A percentile compares a stretch with the other conserved stretches of the same genome.
Conservation (phyloP, 30 jellyfish, hydroid and myxozoan genomes). For the Clytia hemisphaerica region DNA sequence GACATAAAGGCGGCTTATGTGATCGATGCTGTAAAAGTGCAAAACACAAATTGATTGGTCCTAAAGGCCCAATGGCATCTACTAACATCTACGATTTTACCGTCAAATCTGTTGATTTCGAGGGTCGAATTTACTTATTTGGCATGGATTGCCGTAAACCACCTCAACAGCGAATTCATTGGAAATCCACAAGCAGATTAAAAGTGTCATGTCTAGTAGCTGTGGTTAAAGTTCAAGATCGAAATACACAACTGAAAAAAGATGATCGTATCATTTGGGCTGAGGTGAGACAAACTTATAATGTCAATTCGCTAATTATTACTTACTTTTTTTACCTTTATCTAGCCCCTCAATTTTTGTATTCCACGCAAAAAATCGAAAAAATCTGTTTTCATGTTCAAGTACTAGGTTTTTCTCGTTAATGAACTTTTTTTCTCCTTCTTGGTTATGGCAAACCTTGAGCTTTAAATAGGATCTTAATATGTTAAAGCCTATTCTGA, state of each 20-base stretch:
- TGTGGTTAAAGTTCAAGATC: background rate
- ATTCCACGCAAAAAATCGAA: too few relatives aligned
- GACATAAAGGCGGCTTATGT: slow-evolving; percentile 7
- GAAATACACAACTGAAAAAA: background rate
- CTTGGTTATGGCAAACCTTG: too few relatives aligned
- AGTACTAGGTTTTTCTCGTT: too few relatives aligned
- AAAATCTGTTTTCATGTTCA: too few relatives aligned
- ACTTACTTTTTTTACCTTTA: too few relatives aligned
- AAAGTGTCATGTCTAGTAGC: background rate
- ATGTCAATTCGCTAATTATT: too few relatives aligned
- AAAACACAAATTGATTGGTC: background rate
- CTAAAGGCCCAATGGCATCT: slow-evolving; percentile 11
- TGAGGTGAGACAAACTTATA: too few relatives aligned
- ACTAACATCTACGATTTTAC: slow-evolving; percentile 11
- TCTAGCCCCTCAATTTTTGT: too few relatives aligned
- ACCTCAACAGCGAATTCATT: slow-evolving; percentile 14
- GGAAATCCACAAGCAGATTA: slow-evolving; percentile 14
- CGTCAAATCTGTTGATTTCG: background rate
- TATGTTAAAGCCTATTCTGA: too few relatives aligned
- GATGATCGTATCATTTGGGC: slow-evolving; percentile 11
- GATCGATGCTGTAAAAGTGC: background rate
- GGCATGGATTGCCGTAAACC: slow-evolving; percentile 6
- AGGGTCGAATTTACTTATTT: slow-evolving; percentile 13
- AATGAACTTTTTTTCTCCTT: too few relatives aligned
- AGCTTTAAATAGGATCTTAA: too few relatives aligned